Evolutionary conservation across 1,140 invertebrate species (phyloP).

Genomic region (Drosophila auraria): DNA sequence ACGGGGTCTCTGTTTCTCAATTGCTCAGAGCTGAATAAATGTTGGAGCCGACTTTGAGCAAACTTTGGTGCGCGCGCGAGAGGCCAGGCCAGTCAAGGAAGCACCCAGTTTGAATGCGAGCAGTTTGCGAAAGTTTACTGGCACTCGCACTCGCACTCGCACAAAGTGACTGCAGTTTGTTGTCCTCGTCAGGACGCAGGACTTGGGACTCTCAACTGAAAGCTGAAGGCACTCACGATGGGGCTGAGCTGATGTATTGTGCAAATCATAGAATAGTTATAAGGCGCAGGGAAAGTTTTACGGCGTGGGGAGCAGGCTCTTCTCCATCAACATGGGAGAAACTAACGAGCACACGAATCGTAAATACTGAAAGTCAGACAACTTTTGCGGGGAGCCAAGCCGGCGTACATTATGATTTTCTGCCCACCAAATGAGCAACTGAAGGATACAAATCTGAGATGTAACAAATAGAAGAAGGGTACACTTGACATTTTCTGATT

Average conservation of each 20-base stretch:
- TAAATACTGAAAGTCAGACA: slow-evolving; percentile 6
- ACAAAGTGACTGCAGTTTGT: slow-evolving; percentile 68
- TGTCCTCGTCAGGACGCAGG: slow-evolving; percentile 20
- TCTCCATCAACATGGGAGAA: not conserved
- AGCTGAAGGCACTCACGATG: slow-evolving; percentile 32
- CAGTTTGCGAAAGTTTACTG: slow-evolving; percentile 37
- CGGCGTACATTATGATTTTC: slow-evolving; percentile 11
- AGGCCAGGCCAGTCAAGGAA: slow-evolving; percentile 40
- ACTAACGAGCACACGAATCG: slow-evolving; percentile 9
- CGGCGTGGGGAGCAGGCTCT: not conserved
- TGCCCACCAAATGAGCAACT: slow-evolving; percentile 7
- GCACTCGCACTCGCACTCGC: slow-evolving; percentile 14
- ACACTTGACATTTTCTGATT: too few relatives aligned
- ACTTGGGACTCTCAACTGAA: not conserved
- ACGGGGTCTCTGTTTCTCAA: slow-evolving; percentile 14
- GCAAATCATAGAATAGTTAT: slow-evolving; percentile 35
- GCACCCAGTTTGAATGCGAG: slow-evolving; percentile 26
- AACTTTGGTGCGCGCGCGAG: slow-evolving; percentile 16
- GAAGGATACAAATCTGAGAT: not conserved
- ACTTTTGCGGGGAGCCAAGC: not conserved
- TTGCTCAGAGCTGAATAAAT: slow-evolving; percentile 17
- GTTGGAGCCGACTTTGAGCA: slow-evolving; percentile 22
- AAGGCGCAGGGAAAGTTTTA: slow-evolving; percentile 18
- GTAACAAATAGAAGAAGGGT: not conserved
- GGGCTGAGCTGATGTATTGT: slow-evolving; percentile 34